Base-by-base conservation (phyloP, 2,797 vertebrate genomes). In the Clarias laeviceps region DNA sequence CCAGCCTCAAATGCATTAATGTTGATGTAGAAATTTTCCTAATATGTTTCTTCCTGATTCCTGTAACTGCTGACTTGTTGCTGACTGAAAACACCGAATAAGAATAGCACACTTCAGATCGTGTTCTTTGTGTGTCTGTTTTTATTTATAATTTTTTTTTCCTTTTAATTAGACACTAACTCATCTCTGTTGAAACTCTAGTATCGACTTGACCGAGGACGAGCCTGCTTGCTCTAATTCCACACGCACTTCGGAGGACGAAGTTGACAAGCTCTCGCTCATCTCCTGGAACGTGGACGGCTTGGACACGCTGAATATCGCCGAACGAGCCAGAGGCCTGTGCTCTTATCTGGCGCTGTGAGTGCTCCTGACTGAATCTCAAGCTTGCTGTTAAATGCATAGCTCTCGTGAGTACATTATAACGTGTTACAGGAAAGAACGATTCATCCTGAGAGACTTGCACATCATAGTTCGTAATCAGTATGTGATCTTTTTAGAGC, bases 211-310 rank as follows among this genome's bases (percentile, higher is more conserved):
- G 86, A 98, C 97, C 9, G 88, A 32, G 57, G 95, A 94, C 17
- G 96, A 96, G 84, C 95, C 94, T 3, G 85, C 91, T 11, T 90
- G 91, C 15, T 82, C 94, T 40, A 80, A 82, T 65, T 65, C 83
- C 29, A 84, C 37, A 18, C 74, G n/a, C 29, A 82, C 54, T 65
- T 54, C 40, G 4, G 34, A 81, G 34, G 81, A 29, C 24, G 68
- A 69, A 80, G 69, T 0, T 22, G 29, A 94, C 14, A 94, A 91
- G 65, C 94, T 99, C 85, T 97, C 96, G 0, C 82, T 99, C 80
- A 93, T 99, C 85, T 96, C 97, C 70, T 99, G 98, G 98, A 99
- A 99, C 12, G 93, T 99, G 62, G 98, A 98, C 76, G 98, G 98
- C 37, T 92, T 99, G 77, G 97, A 99, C 87, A 84, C 89, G 4